phyloP scores from a whole-genome alignment of 1,140 invertebrate genomes.

The Mya arenaria region DNA sequence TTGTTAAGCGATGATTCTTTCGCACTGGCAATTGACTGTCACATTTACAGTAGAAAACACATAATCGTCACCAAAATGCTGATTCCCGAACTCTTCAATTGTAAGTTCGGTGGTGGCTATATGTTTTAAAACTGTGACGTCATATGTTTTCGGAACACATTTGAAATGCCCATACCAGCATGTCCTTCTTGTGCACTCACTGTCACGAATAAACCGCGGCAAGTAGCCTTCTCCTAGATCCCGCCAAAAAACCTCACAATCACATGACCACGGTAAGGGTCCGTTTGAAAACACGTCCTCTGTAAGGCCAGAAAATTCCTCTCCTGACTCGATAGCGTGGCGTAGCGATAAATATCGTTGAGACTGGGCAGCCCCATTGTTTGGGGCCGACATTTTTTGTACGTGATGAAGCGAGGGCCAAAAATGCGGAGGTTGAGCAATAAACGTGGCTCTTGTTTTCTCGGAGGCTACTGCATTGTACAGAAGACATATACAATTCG shows the following conservation, averaged over 20 bases:
- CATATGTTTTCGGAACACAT: conserved; percentile 23
- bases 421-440: no score
- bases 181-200: background rate
- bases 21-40: conserved; percentile 12
- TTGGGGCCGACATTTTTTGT: no score
- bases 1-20: no score
- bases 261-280: conserved; percentile 37
- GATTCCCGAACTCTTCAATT: background rate
- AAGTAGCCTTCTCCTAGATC: conserved; percentile 9
- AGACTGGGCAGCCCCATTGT: no score
- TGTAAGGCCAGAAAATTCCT: background rate
- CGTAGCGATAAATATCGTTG: background rate
- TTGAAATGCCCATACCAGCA: conserved; percentile 43
- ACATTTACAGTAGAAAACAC: conserved; percentile 8
- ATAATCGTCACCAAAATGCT: background rate
- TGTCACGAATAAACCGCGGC: conserved; percentile 30
- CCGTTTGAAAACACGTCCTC: background rate
- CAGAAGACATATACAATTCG: no score
- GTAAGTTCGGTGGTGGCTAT: background rate
- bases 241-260: conserved; percentile 29
- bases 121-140: background rate
- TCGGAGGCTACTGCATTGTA: no score
- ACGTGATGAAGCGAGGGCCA: no score
- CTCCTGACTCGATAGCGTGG: background rate
- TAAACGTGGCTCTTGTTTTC: no score